Conservation (phyloP, 1,140 invertebrate genomes). For the Drusus annulatus region DNA sequence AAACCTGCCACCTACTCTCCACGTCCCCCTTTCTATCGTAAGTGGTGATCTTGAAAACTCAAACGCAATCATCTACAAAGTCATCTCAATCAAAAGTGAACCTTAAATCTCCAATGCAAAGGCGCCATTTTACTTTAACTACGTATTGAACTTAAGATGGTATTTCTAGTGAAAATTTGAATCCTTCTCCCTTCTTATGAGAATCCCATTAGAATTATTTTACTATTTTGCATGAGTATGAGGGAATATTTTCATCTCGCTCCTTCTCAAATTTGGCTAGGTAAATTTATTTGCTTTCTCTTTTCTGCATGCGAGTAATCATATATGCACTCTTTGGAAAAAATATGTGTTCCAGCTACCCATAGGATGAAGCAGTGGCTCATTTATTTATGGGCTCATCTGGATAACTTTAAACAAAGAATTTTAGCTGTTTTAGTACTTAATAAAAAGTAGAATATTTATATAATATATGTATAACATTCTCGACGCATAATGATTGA, state of each 20-base stretch:
- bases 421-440: no score
- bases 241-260: slow-evolving; percentile 35
- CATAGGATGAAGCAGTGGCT: no score
- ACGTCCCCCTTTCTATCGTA: slow-evolving; percentile 49
- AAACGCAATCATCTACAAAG: background rate
- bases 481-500: no score
- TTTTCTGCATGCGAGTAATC: slow-evolving; percentile 48
- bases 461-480: no score
- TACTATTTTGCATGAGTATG: slow-evolving; percentile 51
- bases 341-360: slow-evolving; percentile 4
- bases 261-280: slow-evolving; percentile 22
- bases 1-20: slow-evolving; percentile 46
- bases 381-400: no score
- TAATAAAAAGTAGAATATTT: no score
- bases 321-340: slow-evolving; percentile 50
- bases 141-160: background rate
- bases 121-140: background rate
- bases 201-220: slow-evolving; percentile 59
- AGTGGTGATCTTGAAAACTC: slow-evolving; percentile 48
- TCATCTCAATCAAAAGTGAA: slow-evolving; percentile 3
- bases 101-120: background rate
- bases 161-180: slow-evolving; percentile 19
- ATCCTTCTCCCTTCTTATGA: slow-evolving; percentile 54
- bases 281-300: slow-evolving; percentile 6
- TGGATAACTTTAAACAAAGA: no score